Evolutionary conservation across 2,797 vertebrate genomes (phyloP).

Genomic region (Zenarchopterus dispar): DNA sequence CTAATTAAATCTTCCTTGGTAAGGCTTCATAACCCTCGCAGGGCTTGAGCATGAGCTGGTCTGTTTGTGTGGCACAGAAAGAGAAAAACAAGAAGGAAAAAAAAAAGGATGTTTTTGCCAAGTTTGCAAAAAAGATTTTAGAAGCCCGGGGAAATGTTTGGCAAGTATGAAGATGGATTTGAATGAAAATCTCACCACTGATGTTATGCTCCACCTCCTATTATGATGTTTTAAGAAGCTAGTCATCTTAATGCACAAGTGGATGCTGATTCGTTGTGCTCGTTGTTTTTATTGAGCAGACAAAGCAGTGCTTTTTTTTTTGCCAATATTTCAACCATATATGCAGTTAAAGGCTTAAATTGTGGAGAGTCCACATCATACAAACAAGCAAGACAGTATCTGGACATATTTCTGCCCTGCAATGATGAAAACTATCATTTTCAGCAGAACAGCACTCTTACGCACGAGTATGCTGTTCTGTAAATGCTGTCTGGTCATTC

Average conservation of each 20-base stretch:
- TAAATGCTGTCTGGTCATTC: background rate
- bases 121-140: constrained; percentile 32
- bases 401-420: too few relatives aligned
- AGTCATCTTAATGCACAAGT: background rate
- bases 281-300: background rate
- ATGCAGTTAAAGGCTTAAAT: background rate
- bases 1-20: constrained; percentile 73
- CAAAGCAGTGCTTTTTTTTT: too few relatives aligned
- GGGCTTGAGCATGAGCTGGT: constrained; percentile 29
- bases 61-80: constrained; percentile 12
- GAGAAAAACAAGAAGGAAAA: constrained; percentile 5
- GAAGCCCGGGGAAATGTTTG: constrained; percentile 40
- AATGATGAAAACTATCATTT: background rate
- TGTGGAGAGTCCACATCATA: background rate
- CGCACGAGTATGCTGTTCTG: background rate
- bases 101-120: constrained; percentile 16
- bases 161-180: background rate
- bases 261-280: constrained; percentile 8
- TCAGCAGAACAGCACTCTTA: background rate
- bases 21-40: constrained; percentile 56
- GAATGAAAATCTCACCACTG: constrained; percentile 21
- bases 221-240: constrained; percentile 21
- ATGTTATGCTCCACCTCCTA: constrained; percentile 8
- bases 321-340: background rate
- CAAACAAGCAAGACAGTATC: too few relatives aligned